Percentiles rank a stretch among this genome's conserved stretches.
phyloP scores from a whole-genome alignment of 2,888 invertebrate genomes.

The Epicampocera succincta region DNA sequence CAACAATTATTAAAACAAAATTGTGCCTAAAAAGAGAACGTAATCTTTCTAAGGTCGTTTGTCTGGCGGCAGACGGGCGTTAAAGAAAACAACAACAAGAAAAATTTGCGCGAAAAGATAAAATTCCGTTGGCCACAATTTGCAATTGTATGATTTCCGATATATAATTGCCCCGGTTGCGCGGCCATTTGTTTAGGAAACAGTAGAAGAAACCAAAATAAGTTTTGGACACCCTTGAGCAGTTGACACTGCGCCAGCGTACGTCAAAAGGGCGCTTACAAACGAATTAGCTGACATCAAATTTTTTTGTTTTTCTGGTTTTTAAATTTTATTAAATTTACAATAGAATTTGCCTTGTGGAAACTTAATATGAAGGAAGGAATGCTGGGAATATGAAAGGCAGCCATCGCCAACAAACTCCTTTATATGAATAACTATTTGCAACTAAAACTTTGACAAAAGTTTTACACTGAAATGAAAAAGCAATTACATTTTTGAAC shows the following conservation, averaged over 20 bases:
- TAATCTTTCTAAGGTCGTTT: not conserved
- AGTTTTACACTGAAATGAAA: no score
- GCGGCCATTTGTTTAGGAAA: conserved; percentile 1
- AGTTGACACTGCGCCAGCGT: not conserved
- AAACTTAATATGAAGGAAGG: no score
- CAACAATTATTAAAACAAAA: not conserved
- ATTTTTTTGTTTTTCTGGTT: conserved; percentile 7
- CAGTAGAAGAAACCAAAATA: conserved; percentile 2
- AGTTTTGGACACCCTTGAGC: not conserved
- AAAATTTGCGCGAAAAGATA: not conserved
- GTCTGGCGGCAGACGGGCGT: conserved; percentile 3
- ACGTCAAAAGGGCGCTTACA: conserved; percentile 29
- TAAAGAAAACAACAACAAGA: no score
- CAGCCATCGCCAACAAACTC: no score
- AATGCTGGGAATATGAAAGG: no score
- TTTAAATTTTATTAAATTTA: not conserved
- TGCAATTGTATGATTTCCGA: not conserved
- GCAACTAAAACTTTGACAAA: no score
- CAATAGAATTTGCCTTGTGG: no score
- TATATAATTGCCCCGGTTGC: conserved; percentile 31
- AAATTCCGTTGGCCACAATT: not conserved
- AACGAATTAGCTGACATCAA: not conserved
- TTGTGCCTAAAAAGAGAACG: not conserved
- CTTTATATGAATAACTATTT: no score
- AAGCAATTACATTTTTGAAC: no score